Base-by-base conservation (phyloP, 2,888 invertebrate genomes). In the Ennomos fuscantarius region DNA sequence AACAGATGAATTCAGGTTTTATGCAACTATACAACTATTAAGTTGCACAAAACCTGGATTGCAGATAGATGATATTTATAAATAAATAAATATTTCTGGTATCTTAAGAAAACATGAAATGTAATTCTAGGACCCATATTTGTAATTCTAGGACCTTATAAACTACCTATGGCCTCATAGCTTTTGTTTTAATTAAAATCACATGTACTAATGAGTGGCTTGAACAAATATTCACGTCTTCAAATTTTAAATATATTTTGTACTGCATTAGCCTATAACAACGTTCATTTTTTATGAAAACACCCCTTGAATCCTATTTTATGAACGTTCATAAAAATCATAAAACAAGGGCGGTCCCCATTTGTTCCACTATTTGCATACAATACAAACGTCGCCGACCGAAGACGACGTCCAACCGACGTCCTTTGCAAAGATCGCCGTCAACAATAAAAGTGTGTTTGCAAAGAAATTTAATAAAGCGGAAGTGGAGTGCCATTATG, bases 391-490 rank as follows among this genome's bases (percentile, higher is more conserved):
- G 78, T 72, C 68, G 78, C 72, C 68, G 78, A 74, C 73, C 69
- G 81, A 82, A 83, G 84, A 86, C 85, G 84, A 79, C 78, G 53
- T 54, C 47, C 58, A 33, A 46, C 51, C 45, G 78, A 74, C 75
- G 84, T 83, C 82, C 82, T 82, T 78, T 81, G 78, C 82, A 84
- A 84, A 87, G 88, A 87, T 87, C 86, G 82, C 73, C 75, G 81
- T 72, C 77, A 81, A 82, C 88, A 89, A 87, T 92, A 92, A 92
- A 91, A 90, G 83, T 87, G 86, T 91, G 87, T 91, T 92, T 91
- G 91, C 89, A 82, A 89, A 90, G 92, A 92, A 91, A 92, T 92
- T 91, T 92, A 92, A 91, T 92, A 92, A 91, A 85, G 91, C 89
- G 89, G 90, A 92, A 92, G 87, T 86, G 87, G 87, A 85, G 82